Base-by-base conservation (phyloP, 2,113 vertebrate genomes). In the Vombatus ursinus region DNA sequence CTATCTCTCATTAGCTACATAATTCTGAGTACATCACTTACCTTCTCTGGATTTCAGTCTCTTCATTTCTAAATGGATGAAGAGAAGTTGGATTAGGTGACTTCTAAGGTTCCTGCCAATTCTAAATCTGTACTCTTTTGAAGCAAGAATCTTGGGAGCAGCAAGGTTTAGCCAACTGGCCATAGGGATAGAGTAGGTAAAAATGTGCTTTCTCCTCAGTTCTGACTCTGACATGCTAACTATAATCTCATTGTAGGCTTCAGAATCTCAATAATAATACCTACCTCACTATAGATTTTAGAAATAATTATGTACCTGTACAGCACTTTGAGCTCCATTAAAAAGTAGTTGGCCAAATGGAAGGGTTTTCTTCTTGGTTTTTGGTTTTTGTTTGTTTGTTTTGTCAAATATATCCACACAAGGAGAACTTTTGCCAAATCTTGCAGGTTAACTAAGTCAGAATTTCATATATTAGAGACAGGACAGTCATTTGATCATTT, bases 401-500 rank as follows among this genome's bases (percentile, higher is more conserved):
- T n/a, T 92, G 6, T 31, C 52, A 90, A 97, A 95, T 52, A 50
- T 31, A 24, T 26, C 2, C 47, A 68, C 26, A 50, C 19, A 26
- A n/a, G 47, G 12, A 54, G 24, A 11, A 57, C 26, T 57, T 57
- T 57, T 68, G 37, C 61, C 91, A 90, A 92, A 44, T 90, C 57
- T 94, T 96, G 28, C 11, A 3, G n/a, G 92, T 50, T 94, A 50
- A 68, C 22, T 47, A 92, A 50, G 93, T 94, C n/a, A 31, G 24
- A 10, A 52, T 91, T 90, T 19, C 14, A n/a, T 57, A 28, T 53
- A 52, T 94, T 93, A 92, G 90, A 95, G 95, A 44, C 19, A 94
- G 91, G 44, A 53, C 68, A 94, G 26, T 31, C 90, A 53, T 90
- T 92, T n/a, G 54, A 47, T 89, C 92, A 92, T 50, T 11, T 92